Conservation (phyloP, 1,140 invertebrate genomes). For the Propsilocerus akamusi region DNA sequence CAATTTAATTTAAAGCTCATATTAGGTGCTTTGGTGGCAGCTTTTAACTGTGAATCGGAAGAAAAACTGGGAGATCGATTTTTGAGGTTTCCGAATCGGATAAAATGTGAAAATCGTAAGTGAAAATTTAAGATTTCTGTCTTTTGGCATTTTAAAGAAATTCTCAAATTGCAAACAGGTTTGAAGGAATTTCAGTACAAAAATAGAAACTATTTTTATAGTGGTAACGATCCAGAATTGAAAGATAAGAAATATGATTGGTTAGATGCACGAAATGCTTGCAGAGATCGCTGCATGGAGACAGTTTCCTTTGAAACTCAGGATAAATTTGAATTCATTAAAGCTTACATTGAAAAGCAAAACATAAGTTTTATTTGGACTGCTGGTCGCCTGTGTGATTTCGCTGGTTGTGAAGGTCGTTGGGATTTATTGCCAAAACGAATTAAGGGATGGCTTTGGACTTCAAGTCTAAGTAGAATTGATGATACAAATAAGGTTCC, state of each 20-base stretch:
- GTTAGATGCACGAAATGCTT: constrained; percentile 7
- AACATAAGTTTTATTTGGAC: background rate
- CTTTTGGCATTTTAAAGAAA: background rate
- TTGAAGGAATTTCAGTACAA: constrained; percentile 6
- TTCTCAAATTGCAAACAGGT: constrained; percentile 4
- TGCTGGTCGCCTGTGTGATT: background rate
- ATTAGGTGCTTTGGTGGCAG: no score
- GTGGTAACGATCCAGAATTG: constrained; percentile 4
- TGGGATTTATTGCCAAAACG: background rate
- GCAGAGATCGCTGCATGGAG: constrained; percentile 8
- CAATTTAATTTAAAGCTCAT: no score
- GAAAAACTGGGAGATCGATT: background rate
- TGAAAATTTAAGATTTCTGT: background rate
- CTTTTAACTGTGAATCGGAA: no score
- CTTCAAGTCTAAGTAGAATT: background rate
- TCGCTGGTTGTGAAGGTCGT: background rate
- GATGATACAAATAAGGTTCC: constrained; percentile 4
- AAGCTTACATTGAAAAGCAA: constrained; percentile 6
- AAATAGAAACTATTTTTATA: constrained; percentile 6
- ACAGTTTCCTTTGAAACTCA: constrained; percentile 7
- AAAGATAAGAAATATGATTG: constrained; percentile 5
- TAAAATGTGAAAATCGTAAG: background rate
- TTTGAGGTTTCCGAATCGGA: background rate
- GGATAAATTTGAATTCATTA: constrained; percentile 6
- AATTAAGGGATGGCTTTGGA: background rate